Evolutionary conservation across 1,140 invertebrate genomes (phyloP).

Genomic region (Heterodera carotae): DNA sequence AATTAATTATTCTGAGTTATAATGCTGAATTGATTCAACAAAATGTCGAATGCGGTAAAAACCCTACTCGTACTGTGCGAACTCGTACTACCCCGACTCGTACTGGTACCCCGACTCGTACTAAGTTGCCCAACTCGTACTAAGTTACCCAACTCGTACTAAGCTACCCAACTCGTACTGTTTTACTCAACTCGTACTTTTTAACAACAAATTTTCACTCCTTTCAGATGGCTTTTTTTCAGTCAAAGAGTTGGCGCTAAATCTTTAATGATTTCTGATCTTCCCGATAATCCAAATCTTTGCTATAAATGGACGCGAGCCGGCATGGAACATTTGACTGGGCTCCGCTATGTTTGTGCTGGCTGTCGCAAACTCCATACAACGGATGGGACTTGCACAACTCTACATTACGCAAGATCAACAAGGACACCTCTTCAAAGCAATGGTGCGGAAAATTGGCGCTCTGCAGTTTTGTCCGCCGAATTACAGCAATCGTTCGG

Average conservation of each 20-base stretch:
- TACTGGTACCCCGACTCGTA: too few relatives aligned
- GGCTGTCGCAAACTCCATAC: background rate
- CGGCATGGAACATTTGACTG: background rate
- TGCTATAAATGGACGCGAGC: background rate
- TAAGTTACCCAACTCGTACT: too few relatives aligned
- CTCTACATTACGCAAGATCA: background rate
- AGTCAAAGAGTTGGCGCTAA: background rate
- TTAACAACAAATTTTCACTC: too few relatives aligned
- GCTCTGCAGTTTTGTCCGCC: background rate
- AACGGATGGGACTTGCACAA: background rate
- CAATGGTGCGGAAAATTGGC: background rate
- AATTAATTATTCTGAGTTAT: too few relatives aligned
- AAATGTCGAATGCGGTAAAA: too few relatives aligned
- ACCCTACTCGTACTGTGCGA: too few relatives aligned
- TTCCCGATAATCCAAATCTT: background rate
- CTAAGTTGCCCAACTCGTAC: too few relatives aligned
- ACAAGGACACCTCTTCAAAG: background rate
- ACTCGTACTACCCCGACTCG: too few relatives aligned
- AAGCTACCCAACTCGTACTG: too few relatives aligned
- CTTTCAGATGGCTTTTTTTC: background rate
- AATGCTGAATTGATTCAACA: too few relatives aligned
- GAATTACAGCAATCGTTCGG: background rate
- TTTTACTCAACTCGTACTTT: too few relatives aligned
- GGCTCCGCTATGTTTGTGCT: background rate
- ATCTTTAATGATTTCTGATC: background rate